Evolutionary conservation across 2,888 invertebrate genomes (phyloP).

Genomic region (Parascotia fuliginaria): DNA sequence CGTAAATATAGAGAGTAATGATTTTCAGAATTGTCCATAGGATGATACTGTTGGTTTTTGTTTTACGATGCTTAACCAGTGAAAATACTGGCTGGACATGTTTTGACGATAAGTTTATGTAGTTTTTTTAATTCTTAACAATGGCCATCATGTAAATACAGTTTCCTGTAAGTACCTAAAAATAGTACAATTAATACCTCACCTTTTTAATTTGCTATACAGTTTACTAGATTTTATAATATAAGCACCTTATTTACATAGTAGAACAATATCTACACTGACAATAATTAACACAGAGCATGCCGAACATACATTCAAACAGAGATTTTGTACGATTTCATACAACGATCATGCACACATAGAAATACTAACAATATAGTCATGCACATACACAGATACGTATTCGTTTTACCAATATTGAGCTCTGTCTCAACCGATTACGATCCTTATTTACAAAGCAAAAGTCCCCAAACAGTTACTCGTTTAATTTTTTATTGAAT

Average conservation of each 20-base stretch:
- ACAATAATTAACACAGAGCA: conserved; percentile 33
- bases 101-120: too few species aligned
- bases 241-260: conserved; percentile 1
- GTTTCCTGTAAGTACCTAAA: too few species aligned
- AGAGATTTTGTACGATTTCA: conserved; percentile 27
- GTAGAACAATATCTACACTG: conserved; percentile 14
- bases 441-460: conserved; percentile 45
- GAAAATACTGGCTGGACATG: too few species aligned
- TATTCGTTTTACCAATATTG: conserved; percentile 15
- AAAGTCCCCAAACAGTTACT: conserved; percentile 34
- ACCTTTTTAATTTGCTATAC: conserved; percentile 1
- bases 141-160: too few species aligned
- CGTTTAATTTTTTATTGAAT: conserved; percentile 24
- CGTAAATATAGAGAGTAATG: too few species aligned
- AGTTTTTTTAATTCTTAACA: too few species aligned
- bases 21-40: too few species aligned
- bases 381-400: conserved; percentile 26
- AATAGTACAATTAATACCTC: too few species aligned
- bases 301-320: conserved; percentile 41
- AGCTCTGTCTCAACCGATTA: conserved; percentile 20
- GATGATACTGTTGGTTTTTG: too few species aligned
- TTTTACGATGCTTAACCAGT: too few species aligned
- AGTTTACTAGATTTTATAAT: background rate
- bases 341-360: conserved; percentile 41
- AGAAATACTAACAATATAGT: conserved; percentile 22